These are phyloP conservation scores for Xiphydria camelus DNA, from an alignment of 2,888 invertebrate species.

Conservation along the genomic window DNA sequence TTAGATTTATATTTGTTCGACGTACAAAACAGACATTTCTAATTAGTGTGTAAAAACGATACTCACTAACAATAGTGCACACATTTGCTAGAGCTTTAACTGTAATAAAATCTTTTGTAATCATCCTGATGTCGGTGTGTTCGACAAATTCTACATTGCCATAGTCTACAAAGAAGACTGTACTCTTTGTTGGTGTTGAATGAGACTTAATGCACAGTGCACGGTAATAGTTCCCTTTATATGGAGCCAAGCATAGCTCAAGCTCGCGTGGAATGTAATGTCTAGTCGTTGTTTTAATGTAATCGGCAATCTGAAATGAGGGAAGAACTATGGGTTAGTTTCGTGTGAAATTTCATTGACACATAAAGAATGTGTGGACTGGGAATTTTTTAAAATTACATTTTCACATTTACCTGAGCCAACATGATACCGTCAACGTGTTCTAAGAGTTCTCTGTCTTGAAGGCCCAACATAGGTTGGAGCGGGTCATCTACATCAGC, in stretches of 20 bases:
- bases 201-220: conserved; percentile 36
- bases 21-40: too few species aligned
- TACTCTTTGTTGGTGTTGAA: conserved; percentile 21
- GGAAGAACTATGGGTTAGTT: too few species aligned
- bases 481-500: not conserved
- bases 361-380: too few species aligned
- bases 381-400: not conserved
- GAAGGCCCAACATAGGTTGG: conserved; percentile 28
- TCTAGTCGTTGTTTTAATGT: conserved; percentile 30
- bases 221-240: conserved; percentile 43
- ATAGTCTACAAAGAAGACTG: conserved; percentile 47
- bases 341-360: too few species aligned
- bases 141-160: conserved; percentile 42
- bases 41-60: too few species aligned
- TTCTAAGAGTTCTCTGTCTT: conserved; percentile 30
- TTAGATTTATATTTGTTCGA: too few species aligned
- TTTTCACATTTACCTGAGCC: not conserved
- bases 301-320: conserved; percentile 37
- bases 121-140: conserved; percentile 44
- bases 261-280: conserved; percentile 46
- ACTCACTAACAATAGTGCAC: conserved; percentile 40
- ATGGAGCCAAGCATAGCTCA: conserved; percentile 51
- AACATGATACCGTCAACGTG: conserved; percentile 35
- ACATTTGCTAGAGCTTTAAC: conserved; percentile 31
- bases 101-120: conserved; percentile 46